Evolutionary conservation across 2,113 vertebrate species (phyloP), one percentile per base, ranked within the genome.

Genomic region (Clinocottus analis): DNA sequence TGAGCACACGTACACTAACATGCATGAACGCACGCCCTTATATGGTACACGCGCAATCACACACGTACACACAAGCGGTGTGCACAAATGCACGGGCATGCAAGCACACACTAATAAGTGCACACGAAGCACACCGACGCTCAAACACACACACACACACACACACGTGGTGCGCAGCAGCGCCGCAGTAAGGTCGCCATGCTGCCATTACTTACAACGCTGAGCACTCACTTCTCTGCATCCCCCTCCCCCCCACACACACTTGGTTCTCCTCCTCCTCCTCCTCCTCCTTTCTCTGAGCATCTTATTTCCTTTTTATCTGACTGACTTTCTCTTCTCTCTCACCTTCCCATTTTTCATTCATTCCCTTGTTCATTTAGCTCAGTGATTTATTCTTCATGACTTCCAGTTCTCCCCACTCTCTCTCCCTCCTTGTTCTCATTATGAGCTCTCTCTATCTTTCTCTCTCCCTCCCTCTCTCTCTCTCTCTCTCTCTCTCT

Each of bases 321-420:
- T 63, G 72, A 72, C 72, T 71, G 68, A 76, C 75, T 68, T 68
- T 71, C 43, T 60, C 39, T 61, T 64, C n/a, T 35, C 53, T 60
- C 55, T 75, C 65, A 59, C 56, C 43, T 66, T 78, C 61, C 51
- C 77, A 75, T 80, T 75, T 78, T 75, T 77, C 77, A 73, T 75
- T 86, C 55, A 72, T 75, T 68, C 72, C 80, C 72, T 78, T 74
- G 75, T 89, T 88, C 79, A 80, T 87, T 91, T 79, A 84, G 66
- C 76, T 71, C 63, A 51, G 73, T 87, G 71, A 85, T 89, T 87
- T 84, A 89, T 90, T 85, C 85, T 83, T 87, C 79, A 85, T 81
- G 72, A 80, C 82, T 91, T 77, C 39, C 67, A 41, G 12, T 72
- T 64, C 80, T 69, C 77, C 29, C 62, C 60, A 79, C 70, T 58